Percentiles rank a stretch among this genome's conserved stretches.
These are phyloP conservation scores for Sylvietta virens DNA, from an alignment of 2,113 vertebrate genomes.

Conservation along the genomic window DNA sequence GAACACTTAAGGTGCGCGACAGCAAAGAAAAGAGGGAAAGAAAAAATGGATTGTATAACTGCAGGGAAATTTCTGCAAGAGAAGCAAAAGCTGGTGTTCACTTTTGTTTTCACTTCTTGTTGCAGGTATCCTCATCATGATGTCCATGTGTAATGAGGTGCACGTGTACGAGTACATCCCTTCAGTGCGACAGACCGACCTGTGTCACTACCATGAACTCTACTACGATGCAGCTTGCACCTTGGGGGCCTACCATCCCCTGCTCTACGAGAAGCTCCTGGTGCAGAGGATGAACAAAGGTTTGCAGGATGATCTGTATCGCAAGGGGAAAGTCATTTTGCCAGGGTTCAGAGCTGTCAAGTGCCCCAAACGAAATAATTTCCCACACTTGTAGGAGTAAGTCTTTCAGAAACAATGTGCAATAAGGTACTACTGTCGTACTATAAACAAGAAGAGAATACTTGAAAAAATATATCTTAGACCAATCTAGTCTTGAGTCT, in stretches of 20 bases:
- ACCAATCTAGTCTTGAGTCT: slow-evolving; percentile 64
- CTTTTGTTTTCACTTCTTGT: not conserved
- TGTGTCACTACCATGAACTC: slow-evolving; percentile 96
- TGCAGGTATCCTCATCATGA: slow-evolving; percentile 95
- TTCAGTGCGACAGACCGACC: slow-evolving; percentile 89
- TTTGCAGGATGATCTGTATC: slow-evolving; percentile 79
- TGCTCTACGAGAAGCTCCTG: slow-evolving; percentile 94
- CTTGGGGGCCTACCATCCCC: slow-evolving; percentile 92
- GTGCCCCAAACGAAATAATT: slow-evolving; percentile 68
- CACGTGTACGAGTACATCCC: slow-evolving; percentile 97
- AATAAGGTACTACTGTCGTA: slow-evolving; percentile 77
- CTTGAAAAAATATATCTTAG: slow-evolving; percentile 72
- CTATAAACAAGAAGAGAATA: slow-evolving; percentile 67
- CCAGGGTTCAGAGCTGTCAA: slow-evolving; percentile 84
- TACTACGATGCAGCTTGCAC: slow-evolving; percentile 94
- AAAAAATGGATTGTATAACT: not conserved
- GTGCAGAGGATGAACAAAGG: slow-evolving; percentile 89
- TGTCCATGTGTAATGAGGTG: slow-evolving; percentile 90
- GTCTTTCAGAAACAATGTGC: slow-evolving; percentile 66
- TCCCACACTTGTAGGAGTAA: slow-evolving; percentile 29
- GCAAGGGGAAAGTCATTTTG: slow-evolving; percentile 88
- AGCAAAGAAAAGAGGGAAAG: not conserved
- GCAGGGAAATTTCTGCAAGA: not conserved
- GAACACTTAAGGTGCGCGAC: not conserved
- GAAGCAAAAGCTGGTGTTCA: not conserved